These are phyloP conservation scores for Nematostella vectensis DNA, from an alignment of 92 coral and sea anemone species.

Conservation along the genomic window DNA sequence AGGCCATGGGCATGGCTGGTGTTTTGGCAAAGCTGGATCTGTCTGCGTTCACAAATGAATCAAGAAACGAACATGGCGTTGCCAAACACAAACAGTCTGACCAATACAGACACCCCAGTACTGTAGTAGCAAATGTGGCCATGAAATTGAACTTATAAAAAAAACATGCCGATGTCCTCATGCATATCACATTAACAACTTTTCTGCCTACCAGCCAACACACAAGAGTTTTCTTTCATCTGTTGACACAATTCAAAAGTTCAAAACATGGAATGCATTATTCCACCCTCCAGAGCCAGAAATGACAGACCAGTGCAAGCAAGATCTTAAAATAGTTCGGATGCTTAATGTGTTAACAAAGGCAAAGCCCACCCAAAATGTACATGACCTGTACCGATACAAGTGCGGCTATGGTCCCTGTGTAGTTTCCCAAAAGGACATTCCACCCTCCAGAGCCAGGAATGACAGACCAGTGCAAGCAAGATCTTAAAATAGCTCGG, in stretches of 20 bases:
- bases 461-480: slow-evolving; percentile 6
- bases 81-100: slow-evolving; percentile 63
- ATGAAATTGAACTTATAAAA: slow-evolving; percentile 50
- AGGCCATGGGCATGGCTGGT: slow-evolving; percentile 12
- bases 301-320: slow-evolving; percentile 10
- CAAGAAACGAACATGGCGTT: slow-evolving; percentile 70
- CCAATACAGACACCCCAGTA: slow-evolving; percentile 73
- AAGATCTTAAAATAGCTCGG: slow-evolving; percentile 34
- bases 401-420: slow-evolving; percentile 62
- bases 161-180: slow-evolving; percentile 60
- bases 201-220: slow-evolving; percentile 56
- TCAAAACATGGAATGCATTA: slow-evolving; percentile 18
- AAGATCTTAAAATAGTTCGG: slow-evolving; percentile 34
- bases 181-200: slow-evolving; percentile 49
- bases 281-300: slow-evolving; percentile 7
- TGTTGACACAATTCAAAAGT: slow-evolving; percentile 4
- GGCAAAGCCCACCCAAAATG: slow-evolving; percentile 46
- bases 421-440: slow-evolving; percentile 47
- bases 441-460: slow-evolving; percentile 7
- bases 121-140: slow-evolving; percentile 29
- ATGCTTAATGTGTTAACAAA: slow-evolving; percentile 39
- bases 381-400: slow-evolving; percentile 45
- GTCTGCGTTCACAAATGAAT: slow-evolving; percentile 59
- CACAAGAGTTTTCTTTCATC: slow-evolving; percentile 30
- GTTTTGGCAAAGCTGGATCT: slow-evolving; percentile 16